Base-by-base conservation (phyloP, 2,888 invertebrate genomes). In the Acheta domesticus region DNA sequence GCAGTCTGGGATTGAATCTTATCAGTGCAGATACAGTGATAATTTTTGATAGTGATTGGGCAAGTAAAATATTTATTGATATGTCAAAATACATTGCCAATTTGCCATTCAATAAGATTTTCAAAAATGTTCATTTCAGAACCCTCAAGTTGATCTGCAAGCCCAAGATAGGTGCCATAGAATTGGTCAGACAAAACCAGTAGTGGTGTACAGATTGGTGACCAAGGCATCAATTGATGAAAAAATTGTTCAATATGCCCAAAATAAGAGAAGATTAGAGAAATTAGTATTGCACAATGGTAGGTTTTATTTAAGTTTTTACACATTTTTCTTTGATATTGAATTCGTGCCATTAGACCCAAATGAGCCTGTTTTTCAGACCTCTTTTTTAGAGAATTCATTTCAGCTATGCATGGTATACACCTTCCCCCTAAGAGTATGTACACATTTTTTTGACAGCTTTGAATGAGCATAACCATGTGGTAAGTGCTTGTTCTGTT, bases 121-220 rank as follows among this genome's bases (percentile, higher is more conserved):
- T 36, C 8, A 36, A 36, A 36, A 8, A 8, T 11, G 75, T 75
- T 36, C 8, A 8, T 36, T 36, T 36, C 36, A 75, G 75, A 93
- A 93, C 86, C 93, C 93, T 4, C 91, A 91, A 86, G 87, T 84
- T 76, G 93, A 93, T 85, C 87, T 92, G 48, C 93, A 93, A 86
- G 93, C 93, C 0, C 91, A 92, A 87, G 93, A 93, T 83, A 87
- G 93, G 75, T 92, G 92, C 84, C 93, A 93, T 84, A 87, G 93
- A 78, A 92, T 94, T 81, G 93, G 93, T 0, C 93, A 94, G 86
- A 91, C 89, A 0, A 89, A 88, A 82, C 92, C 93, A 1, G 93
- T 93, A 11, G 87, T 92, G 77, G 89, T 93, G 1, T 93, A 92
- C 83, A 89, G 91, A 21, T 84, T 91, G 0, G 89, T 92, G 74